Percentiles rank a stretch among this genome's conserved stretches.
phyloP scores from a whole-genome alignment of 2,113 vertebrate species.

The Sorex araneus region DNA sequence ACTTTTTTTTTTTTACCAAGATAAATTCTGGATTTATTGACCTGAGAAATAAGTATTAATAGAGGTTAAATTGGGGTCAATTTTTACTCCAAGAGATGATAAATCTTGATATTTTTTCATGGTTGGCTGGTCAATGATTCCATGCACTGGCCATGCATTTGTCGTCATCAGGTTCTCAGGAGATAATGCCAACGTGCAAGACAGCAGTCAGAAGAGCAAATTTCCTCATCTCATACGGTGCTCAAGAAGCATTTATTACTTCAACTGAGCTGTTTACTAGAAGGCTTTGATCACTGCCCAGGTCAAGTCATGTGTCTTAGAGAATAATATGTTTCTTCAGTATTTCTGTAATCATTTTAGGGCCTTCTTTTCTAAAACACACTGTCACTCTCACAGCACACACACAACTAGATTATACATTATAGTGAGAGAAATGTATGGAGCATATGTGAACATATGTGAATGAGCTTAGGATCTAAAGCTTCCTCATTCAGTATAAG shows the following conservation, averaged over 20 bases:
- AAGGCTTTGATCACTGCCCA: neutral
- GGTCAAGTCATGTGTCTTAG: neutral
- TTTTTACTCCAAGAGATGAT: slow-evolving; percentile 81
- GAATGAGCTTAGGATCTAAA: neutral
- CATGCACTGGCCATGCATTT: neutral
- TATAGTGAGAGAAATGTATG: neutral
- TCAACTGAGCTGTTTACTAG: neutral
- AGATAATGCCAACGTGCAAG: neutral
- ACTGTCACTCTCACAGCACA: neutral
- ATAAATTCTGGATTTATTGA: slow-evolving; percentile 83
- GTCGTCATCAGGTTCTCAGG: neutral
- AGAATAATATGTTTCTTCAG: neutral
- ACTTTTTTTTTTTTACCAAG: slow-evolving; percentile 74
- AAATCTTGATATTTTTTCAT: slow-evolving; percentile 79
- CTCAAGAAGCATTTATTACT: neutral
- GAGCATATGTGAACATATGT: neutral
- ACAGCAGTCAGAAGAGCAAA: fast-evolving
- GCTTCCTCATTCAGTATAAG: neutral
- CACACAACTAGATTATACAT: neutral
- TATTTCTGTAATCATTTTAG: slow-evolving; percentile 10
- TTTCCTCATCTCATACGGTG: neutral
- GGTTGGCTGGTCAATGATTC: slow-evolving; percentile 51
- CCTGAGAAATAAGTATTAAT: slow-evolving; percentile 85
- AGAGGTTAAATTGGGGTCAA: slow-evolving; percentile 85
- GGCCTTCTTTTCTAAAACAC: neutral